phyloP scores from a whole-genome alignment of 2,113 vertebrate genomes.

The Cygnus buccinator region DNA sequence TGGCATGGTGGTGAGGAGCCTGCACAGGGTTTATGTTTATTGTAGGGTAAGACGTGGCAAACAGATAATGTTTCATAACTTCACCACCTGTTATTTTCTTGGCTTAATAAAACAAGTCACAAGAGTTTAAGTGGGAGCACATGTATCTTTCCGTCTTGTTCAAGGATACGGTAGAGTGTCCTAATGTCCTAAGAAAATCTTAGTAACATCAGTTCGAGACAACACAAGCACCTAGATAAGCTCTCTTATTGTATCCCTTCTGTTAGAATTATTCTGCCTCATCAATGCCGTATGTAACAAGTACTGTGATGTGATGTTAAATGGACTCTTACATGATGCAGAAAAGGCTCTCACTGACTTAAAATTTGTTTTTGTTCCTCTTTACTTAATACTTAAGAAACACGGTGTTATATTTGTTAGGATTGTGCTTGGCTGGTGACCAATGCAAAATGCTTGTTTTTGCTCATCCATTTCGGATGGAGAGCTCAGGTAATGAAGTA shows the following conservation, averaged over 20 bases:
- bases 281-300: conserved; percentile 27
- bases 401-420: background rate
- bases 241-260: conserved; percentile 44
- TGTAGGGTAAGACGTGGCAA: conserved; percentile 61
- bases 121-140: conserved; percentile 54
- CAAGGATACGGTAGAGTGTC: conserved; percentile 46
- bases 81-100: conserved; percentile 78
- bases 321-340: background rate
- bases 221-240: background rate
- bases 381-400: background rate
- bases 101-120: conserved; percentile 64
- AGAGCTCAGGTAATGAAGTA: conserved; percentile 43
- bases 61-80: conserved; percentile 73
- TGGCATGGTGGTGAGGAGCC: conserved; percentile 66
- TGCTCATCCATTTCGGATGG: background rate
- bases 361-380: background rate
- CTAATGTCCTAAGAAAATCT: conserved; percentile 62
- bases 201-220: background rate
- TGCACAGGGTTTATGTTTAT: conserved; percentile 67
- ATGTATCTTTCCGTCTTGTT: conserved; percentile 50
- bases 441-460: conserved; percentile 1
- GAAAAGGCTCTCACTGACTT: background rate
- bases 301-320: conserved; percentile 38
- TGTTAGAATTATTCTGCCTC: conserved; percentile 5
- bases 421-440: background rate